Base-by-base conservation (phyloP, 2,797 vertebrate genomes). In the Distichodus sexfasciatus region DNA sequence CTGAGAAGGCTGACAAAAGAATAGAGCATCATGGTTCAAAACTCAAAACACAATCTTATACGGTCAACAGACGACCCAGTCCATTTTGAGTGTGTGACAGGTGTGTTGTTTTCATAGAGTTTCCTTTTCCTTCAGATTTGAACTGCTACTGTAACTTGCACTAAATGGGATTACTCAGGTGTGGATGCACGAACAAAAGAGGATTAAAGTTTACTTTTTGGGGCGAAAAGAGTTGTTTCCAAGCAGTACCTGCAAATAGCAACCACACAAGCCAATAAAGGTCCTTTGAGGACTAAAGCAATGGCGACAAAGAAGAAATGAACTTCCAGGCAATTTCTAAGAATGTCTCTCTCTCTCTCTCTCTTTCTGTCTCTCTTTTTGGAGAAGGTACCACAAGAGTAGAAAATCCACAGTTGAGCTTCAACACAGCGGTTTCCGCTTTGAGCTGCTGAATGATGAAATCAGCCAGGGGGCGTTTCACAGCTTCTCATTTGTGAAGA, bases 401-500 rank as follows among this genome's bases (percentile, higher is more conserved):
- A 11, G 41, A 61, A 46, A 46, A 61, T 46, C 15, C 2, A 26
- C 28, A 61, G 21, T 61, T 17, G 46, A 46, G 41, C 59, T 46
- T 15, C 59, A 26, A 46, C 41, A 46, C 4, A 41, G 38, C 9
- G 14, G 23, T 58, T 14, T n/a, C 12, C 24, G 54, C 41, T 31
- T 61, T 61, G 26, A 61, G 40, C 15, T 46, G 24, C 24, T 14
- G 38, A 5, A 6, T 61, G 58, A 44, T 61, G 58, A 44, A 61
- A 61, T 61, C 26, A 31, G 40, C 24, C 40, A 2, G 40, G 28
- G 21, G 59, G 41, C n/a, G 33, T 33, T 61, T 44, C 28, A 46
- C 41, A 61, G 41, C 26, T 46, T 46, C 41, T 61, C 40, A 44
- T 44, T 46, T 44, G 26, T 46, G 40, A 61, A 61, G 41, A 31